Percentiles rank a stretch among this genome's conserved stretches.
Evolutionary conservation across 92 coral and sea anemone species (phyloP).

Genomic region (Zoanthus solanderi): DNA sequence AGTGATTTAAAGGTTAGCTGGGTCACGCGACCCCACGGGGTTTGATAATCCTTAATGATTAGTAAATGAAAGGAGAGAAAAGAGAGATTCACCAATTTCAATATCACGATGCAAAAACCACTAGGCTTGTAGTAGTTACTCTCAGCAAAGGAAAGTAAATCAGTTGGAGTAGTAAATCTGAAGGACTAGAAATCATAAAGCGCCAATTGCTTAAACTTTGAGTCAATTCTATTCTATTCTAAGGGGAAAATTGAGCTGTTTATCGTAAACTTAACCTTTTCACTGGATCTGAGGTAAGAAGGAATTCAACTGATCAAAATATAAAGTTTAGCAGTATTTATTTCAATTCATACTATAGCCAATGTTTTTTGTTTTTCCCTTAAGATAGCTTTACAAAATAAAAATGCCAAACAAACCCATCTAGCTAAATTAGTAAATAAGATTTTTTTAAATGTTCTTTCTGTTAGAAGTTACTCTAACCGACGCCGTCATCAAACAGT

Average conservation of each 20-base stretch:
- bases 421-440: no score
- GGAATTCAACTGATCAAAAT: neutral
- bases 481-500: no score
- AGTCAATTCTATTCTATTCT: neutral
- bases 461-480: no score
- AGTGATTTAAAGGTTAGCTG: neutral
- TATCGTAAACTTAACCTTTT: neutral
- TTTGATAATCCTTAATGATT: neutral
- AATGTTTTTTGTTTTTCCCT: no score
- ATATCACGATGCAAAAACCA: neutral
- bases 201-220: neutral
- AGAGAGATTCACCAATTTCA: neutral
- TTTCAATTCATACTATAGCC: no score
- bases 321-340: neutral
- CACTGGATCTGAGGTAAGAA: neutral
- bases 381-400: no score
- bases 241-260: neutral
- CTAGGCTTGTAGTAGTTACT: neutral
- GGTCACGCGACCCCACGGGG: slow-evolving; percentile 42
- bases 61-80: neutral
- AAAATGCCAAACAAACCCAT: no score
- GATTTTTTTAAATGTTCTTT: no score
- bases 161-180: neutral
- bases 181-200: neutral
- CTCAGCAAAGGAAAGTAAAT: neutral